Base-by-base conservation (phyloP, 2,797 vertebrate genomes). In the Intellagama lesueurii region DNA sequence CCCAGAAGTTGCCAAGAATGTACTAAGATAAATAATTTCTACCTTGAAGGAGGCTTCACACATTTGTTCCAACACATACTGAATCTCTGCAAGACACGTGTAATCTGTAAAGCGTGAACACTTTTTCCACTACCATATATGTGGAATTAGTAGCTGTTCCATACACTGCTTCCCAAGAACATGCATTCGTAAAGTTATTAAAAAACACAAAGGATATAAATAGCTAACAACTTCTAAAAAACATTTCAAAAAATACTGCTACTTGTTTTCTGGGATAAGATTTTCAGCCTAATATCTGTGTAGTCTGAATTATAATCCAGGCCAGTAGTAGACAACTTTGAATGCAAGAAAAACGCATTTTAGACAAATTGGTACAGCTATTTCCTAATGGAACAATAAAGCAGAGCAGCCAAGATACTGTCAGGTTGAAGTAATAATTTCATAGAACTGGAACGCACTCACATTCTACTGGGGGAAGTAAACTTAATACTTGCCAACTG, bases 401-500 rank as follows among this genome's bases (percentile, higher is more conserved):
- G 1, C 26, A 44, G 32, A 40, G 22, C 7, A 86, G 72, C 4
- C 28, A 78, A 22, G 8, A 66, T 78, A 78, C 22, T 78, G 8
- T 49, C 49, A n/a, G 32, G 22, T 17, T 69, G 11, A 6, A 87
- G 22, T 32, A 68, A 52, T 68, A 32, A 28, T 47, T 35, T 14
- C n/a, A 76, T 1, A 14, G n/a, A 76, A 76, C 19, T 75, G 52
- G 16, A 76, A 76, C 32, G 35, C 16, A 3, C 8, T n/a, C 12
- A 40, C 24, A 83, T 40, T 9, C 22, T 76, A 69, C 11, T 32
- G 32, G 69, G 60, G 44, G 66, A 81, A 89, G 35, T 35, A 32
- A 89, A 86, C 12, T 1, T 2, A 17, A 93, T 93, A 97, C 98
- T 98, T 97, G 99, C 99, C 98, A 94, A 98, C 98, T 92, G 98